Percentiles rank a stretch among this genome's conserved stretches.
Conservation (phyloP, 2,888 invertebrate genomes). For the Myopa testacea region DNA sequence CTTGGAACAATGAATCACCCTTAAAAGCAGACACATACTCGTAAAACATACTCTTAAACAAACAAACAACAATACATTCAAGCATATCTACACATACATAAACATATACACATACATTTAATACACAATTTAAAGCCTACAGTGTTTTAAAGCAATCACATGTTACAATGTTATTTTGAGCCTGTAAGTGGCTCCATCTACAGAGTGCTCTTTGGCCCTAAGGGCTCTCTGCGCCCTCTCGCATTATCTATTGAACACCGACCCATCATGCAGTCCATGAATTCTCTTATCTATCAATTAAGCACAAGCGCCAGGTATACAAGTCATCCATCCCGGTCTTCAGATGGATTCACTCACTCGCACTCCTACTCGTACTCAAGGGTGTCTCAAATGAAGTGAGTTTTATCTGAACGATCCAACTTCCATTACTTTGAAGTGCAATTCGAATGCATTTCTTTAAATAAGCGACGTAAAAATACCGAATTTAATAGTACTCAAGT, state of each 20-base stretch:
- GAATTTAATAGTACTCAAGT: too few species aligned
- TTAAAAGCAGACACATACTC: not conserved
- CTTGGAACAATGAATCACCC: slow-evolving; percentile 5
- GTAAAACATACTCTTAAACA: too few species aligned
- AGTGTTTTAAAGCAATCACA: not conserved
- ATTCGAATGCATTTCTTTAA: too few species aligned
- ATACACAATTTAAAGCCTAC: too few species aligned
- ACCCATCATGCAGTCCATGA: not conserved
- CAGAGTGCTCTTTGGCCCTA: not conserved
- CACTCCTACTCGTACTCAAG: not conserved
- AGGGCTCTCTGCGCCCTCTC: not conserved
- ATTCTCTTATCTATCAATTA: slow-evolving; percentile 8
- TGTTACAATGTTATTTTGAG: not conserved
- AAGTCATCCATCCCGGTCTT: not conserved
- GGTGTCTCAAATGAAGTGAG: not conserved
- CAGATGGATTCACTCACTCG: not conserved
- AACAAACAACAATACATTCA: too few species aligned
- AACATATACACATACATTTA: too few species aligned
- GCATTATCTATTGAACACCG: not conserved
- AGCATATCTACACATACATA: too few species aligned
- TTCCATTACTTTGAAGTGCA: too few species aligned
- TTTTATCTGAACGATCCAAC: not conserved
- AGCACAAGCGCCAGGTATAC: not conserved
- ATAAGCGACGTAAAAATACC: too few species aligned
- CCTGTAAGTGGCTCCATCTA: not conserved